Conservation (phyloP, 2,888 invertebrate genomes). For the Metopia argyrocephala region DNA sequence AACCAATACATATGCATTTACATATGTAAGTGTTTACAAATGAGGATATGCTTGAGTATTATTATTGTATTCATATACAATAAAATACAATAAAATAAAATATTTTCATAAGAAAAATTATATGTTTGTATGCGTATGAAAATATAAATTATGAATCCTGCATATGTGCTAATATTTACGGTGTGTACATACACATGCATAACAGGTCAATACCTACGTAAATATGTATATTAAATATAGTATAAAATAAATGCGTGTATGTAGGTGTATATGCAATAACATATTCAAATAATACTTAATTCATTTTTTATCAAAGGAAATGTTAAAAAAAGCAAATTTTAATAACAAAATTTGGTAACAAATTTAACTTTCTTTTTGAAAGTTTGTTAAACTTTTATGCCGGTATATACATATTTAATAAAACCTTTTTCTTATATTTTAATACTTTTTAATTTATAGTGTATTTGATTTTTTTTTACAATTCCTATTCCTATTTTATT, state of each 20-base stretch:
- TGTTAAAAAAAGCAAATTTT: too few species aligned
- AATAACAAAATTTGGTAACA: too few species aligned
- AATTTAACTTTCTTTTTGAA: too few species aligned
- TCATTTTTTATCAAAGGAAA: neutral
- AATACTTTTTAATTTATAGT: too few species aligned
- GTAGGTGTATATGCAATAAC: neutral
- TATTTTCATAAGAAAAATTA: neutral
- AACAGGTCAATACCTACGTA: neutral
- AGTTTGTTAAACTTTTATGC: too few species aligned
- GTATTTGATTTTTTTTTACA: too few species aligned
- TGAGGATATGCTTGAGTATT: neutral
- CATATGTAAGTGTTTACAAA: neutral
- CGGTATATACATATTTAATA: too few species aligned
- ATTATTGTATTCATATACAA: constrained; percentile 2
- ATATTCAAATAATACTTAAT: neutral
- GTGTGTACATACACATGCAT: neutral
- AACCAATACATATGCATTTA: neutral
- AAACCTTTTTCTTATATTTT: too few species aligned
- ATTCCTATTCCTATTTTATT: too few species aligned
- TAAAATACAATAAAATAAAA: too few species aligned
- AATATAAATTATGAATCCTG: neutral
- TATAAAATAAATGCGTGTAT: neutral
- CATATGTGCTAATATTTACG: neutral
- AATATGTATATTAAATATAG: too few species aligned
- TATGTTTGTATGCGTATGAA: neutral